A percentile compares a stretch with the other conserved stretches of the same genome.
Conservation (phyloP, 1,140 invertebrate species). For the Atopsyche davidsoni region DNA sequence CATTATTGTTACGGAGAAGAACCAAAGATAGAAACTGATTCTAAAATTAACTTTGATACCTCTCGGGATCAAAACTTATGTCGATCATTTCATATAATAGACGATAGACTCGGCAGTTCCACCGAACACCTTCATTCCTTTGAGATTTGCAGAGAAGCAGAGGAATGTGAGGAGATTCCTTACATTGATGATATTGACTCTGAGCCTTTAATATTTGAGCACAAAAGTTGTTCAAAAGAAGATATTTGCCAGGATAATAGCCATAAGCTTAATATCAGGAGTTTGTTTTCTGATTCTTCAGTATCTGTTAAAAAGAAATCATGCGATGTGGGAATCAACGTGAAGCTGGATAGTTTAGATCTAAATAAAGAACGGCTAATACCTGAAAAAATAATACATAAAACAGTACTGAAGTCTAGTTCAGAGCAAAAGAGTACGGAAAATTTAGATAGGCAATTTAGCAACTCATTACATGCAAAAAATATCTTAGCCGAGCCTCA, state of each 20-base stretch:
- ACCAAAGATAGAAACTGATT: background rate
- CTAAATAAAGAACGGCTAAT: too few species aligned
- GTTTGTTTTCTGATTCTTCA: conserved; percentile 16
- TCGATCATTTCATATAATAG: conserved; percentile 4
- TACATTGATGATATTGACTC: conserved; percentile 45
- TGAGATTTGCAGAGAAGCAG: conserved; percentile 7
- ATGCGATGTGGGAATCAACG: conserved; percentile 20
- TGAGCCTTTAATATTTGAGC: conserved; percentile 44
- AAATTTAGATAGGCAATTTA: too few species aligned
- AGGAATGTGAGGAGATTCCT: conserved; percentile 35
- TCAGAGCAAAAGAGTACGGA: too few species aligned
- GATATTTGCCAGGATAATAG: conserved; percentile 18
- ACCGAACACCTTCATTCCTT: conserved; percentile 3
- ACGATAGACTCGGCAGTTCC: background rate
- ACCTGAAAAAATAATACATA: too few species aligned
- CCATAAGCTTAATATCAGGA: conserved; percentile 9
- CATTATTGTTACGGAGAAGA: conserved; percentile 7
- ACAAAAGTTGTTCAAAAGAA: conserved; percentile 30
- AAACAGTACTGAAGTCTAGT: too few species aligned
- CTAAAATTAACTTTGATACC: conserved; percentile 4
- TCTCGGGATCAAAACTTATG: conserved; percentile 1
- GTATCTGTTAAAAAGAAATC: conserved; percentile 12
- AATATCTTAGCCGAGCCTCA: too few species aligned
- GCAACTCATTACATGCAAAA: too few species aligned
- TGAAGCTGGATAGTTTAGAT: conserved; percentile 1